Evolutionary conservation across 2,888 invertebrate species (phyloP), one percentile per base, ranked within the genome.

Genomic region (Tortrix viridana): DNA sequence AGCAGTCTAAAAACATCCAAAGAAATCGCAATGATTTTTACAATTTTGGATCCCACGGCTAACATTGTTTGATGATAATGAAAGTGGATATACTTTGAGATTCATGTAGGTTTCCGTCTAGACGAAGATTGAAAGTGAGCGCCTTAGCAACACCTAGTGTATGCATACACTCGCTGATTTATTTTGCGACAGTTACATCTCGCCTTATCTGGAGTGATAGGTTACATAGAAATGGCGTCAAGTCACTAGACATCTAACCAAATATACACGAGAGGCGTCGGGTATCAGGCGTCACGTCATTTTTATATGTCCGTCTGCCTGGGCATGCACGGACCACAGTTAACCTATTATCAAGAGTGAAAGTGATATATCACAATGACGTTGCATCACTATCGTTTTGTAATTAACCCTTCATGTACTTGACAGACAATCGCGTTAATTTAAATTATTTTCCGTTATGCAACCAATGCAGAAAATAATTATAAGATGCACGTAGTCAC

Each of bases 321-420:
- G 32, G 32, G 32, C 41, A 26, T 22, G 22, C 46, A 5, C 41
- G 9, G 43, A 32, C 55, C 46, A 22, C 68, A 67, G 62, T 63
- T 66, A 58, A 66, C 70, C 32, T 68, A 71, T 58, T 65, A 55
- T 48, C 64, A 54, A 7, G 32, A 60, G 65, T 61, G 65, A 65
- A 65, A 65, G 65, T 61, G 41, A 62, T 57, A 62, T 47, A 53
- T 53, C 50, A 44, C 43, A 57, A 12, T 26, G 22, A 43, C 18
- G 56, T 65, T 61, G 61, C 65, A 61, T 61, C 56, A 65, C 61
- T 57, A 61, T 60, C 55, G 37, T 32, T 58, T 53, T 54, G 53
- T 58, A 62, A 62, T 62, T 62, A 62, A 62, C 62, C 62, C 62
- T 62, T 62, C 62, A 57, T 52, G 56, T 46, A 50, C 62, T 62